Base-by-base conservation (phyloP, 2,113 vertebrate genomes). In the Alligator sinensis region DNA sequence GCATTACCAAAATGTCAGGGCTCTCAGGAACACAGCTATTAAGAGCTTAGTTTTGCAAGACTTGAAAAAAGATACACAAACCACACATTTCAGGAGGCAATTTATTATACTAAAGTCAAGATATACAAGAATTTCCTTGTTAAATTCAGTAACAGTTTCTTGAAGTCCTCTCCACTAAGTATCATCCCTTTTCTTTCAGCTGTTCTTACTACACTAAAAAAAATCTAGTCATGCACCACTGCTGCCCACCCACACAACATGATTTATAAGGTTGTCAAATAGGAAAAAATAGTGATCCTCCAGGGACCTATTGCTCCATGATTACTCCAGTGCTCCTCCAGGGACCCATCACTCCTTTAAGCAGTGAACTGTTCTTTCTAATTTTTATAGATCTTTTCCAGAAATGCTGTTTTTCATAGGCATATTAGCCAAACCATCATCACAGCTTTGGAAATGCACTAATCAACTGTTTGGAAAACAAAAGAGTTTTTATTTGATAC, bases 231-330 rank as follows among this genome's bases (percentile, higher is more conserved):
- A 55, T 72, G 25, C n/a, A 88, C 64, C 76, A 57, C 74, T 83
- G 89, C 91, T 89, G 5, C 1, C 63, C 84, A 28, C 78, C 64
- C 79, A 12, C 10, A 11, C 19, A 30, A 55, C 72, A 15, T 92
- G 90, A 68, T 30, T 55, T 74, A 11, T 47, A 68, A 72, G 72
- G 58, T 88, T 84, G 82, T 77, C 90, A 92, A 90, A 95, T 94
- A 76, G 81, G 64, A 92, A 86, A 81, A 81, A 90, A 76, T 28
- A 30, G 38, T 55, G 81, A 89, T 80, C 61, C 47, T 47, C 78
- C 2, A n/a, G 17, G 78, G 58, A 82, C 72, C 91, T 62, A 81
- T 28, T 59, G 77, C 28, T 80, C 19, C 78, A 12, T 0, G 5
- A 1, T 59, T 47, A 47, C 47, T 47, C 7, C 47, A 47, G 47